Evolutionary conservation across 2,888 invertebrate genomes (phyloP).

Genomic region (Barypeithes pellucidus): DNA sequence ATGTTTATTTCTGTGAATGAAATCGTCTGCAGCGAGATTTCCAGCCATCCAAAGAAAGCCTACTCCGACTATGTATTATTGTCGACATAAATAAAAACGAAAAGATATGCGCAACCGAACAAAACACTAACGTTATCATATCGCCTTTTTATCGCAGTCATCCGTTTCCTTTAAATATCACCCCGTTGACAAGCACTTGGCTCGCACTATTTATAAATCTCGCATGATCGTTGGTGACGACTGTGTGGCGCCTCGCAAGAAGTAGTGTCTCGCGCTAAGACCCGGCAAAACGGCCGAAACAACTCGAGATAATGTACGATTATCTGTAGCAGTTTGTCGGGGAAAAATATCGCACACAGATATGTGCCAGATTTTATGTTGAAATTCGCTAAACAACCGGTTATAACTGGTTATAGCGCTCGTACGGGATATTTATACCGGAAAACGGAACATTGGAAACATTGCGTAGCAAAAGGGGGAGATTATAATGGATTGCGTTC

Average conservation of each 20-base stretch:
- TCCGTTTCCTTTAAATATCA: constrained; percentile 21
- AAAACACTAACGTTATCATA: not conserved
- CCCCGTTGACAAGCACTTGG: constrained; percentile 29
- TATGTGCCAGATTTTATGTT: constrained; percentile 51
- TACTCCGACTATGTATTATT: too few relatives aligned
- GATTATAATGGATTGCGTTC: constrained; percentile 45
- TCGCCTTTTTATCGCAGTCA: constrained; percentile 4
- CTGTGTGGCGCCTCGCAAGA: constrained; percentile 38
- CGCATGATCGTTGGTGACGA: constrained; percentile 33
- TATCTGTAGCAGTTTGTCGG: constrained; percentile 50
- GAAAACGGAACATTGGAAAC: constrained; percentile 30
- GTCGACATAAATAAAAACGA: too few relatives aligned
- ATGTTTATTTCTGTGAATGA: too few relatives aligned
- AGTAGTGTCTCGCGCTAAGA: constrained; percentile 31
- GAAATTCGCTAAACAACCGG: constrained; percentile 51
- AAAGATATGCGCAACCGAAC: not conserved
- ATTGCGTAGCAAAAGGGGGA: constrained; percentile 43
- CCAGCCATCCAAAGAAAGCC: too few relatives aligned
- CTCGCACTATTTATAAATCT: constrained; percentile 25
- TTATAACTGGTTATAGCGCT: constrained; percentile 46
- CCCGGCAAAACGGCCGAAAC: constrained; percentile 42
- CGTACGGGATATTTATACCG: constrained; percentile 49
- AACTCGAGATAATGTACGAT: constrained; percentile 50
- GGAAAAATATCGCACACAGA: constrained; percentile 45
- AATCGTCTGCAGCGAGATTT: too few relatives aligned